Conservation (phyloP, 2,888 invertebrate genomes). For the Pristionchus mayeri region DNA sequence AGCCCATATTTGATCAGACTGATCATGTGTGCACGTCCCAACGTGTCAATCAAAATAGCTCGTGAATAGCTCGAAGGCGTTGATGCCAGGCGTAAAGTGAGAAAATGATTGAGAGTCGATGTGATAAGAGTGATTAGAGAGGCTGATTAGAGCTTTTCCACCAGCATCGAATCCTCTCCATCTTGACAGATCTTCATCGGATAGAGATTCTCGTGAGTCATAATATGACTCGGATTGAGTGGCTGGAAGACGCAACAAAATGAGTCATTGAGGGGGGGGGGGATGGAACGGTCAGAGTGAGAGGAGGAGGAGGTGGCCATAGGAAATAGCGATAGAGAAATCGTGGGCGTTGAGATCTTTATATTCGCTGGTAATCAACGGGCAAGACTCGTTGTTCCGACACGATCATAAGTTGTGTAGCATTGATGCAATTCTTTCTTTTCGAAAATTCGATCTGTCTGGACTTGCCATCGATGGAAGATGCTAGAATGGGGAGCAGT, state of each 20-base stretch:
- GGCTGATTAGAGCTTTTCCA: neutral
- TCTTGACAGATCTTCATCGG: neutral
- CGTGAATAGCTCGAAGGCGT: neutral
- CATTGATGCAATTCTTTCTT: too few relatives aligned
- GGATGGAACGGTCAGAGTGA: neutral
- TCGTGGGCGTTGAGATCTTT: too few relatives aligned
- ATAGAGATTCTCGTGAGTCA: neutral
- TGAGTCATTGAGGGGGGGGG: neutral
- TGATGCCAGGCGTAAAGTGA: neutral
- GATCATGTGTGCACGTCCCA: neutral
- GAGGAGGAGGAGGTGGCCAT: too few relatives aligned
- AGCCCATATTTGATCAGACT: too few relatives aligned
- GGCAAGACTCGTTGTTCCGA: too few relatives aligned
- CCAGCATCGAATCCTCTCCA: neutral
- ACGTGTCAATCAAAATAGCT: slow-evolving; percentile 31
- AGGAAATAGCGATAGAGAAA: too few relatives aligned
- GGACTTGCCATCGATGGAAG: too few relatives aligned
- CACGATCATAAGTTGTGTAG: too few relatives aligned
- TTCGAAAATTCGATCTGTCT: too few relatives aligned
- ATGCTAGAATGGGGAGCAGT: too few relatives aligned
- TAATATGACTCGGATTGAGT: neutral
- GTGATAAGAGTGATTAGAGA: neutral
- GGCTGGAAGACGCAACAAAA: neutral
- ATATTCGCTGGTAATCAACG: too few relatives aligned
- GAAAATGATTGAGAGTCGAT: slow-evolving; percentile 14